Evolutionary conservation across 1,140 invertebrate species (phyloP), one percentile per base, ranked within the genome.

Genomic region (Diploscapter pachys): DNA sequence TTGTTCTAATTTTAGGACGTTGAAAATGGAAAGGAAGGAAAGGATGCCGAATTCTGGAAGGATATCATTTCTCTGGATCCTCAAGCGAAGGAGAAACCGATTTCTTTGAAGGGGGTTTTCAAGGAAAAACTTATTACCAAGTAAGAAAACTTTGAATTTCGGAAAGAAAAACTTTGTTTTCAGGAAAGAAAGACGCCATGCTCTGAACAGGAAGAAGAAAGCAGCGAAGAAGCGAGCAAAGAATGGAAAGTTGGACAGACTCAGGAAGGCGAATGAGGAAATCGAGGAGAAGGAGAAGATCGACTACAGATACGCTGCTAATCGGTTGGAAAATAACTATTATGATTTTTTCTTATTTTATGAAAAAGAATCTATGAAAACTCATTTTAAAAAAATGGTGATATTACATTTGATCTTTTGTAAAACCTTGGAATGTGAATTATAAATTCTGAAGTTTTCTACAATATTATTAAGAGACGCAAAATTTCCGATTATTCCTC

Each of bases 181-280:
- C 71, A 72, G 71, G 3, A 63, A 53, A 5, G 11, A 5, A 5
- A 72, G 65, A 63, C 48, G 71, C 48, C 31, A 50, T 6, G 13
- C 52, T 31, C 61, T 71, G 5, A 72, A 72, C 50, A 13, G 61
- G 13, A 68, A 72, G 71, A 72, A 72, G 61, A 72, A 72, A 63
- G 61, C 50, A 51, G 31, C 11, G 4, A n/a, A 6, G 61, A 72
- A 72, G 61, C 48, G 52, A 52, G 13, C 61, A 31, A 48, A 8
- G 57, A 50, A 9, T 8, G 55, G 11, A 49, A 13, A 61, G 11
- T 5, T 13, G n/a, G 55, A 69, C 13, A 54, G 69, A 9, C 54
- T 62, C 8, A 48, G 6, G 8, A 31, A 5, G 57, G 48, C 5
- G n/a, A 68, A 68, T 53, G 6, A 52, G 51, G 69, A 71, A 50